Evolutionary conservation across 2,797 vertebrate genomes (phyloP).

Genomic region (Coregonus suidteri): DNA sequence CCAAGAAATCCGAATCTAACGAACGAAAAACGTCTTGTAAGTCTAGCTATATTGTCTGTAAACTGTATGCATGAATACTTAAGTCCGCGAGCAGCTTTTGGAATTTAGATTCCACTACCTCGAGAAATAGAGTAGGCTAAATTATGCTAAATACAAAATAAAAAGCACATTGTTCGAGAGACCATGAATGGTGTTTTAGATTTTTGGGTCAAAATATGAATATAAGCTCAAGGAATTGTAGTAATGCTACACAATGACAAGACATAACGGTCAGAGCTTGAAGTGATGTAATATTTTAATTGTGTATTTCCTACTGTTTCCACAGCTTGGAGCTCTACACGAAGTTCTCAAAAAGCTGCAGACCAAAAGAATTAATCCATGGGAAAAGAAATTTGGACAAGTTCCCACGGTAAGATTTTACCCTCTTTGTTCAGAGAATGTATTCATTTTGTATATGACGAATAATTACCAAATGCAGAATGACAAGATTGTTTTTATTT

Average conservation of each 20-base stretch:
- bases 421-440: neutral
- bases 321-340: constrained; percentile 68
- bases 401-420: constrained; percentile 62
- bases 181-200: neutral
- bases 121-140: neutral
- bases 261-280: neutral
- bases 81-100: neutral
- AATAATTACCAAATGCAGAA: neutral
- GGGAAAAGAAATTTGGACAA: constrained; percentile 73
- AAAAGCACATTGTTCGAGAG: neutral
- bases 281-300: neutral
- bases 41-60: constrained; percentile 16
- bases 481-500: neutral
- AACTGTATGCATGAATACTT: neutral
- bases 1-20: constrained; percentile 70
- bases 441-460: neutral
- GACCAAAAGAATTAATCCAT: constrained; percentile 64
- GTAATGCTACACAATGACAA: too few relatives aligned
- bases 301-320: neutral
- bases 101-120: neutral
- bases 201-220: neutral
- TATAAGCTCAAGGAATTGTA: too few relatives aligned
- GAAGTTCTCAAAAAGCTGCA: constrained; percentile 73
- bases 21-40: constrained; percentile 74
- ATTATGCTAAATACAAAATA: neutral